Evolutionary conservation across 2,888 invertebrate species (phyloP).

Genomic region (Fragum sueziense): DNA sequence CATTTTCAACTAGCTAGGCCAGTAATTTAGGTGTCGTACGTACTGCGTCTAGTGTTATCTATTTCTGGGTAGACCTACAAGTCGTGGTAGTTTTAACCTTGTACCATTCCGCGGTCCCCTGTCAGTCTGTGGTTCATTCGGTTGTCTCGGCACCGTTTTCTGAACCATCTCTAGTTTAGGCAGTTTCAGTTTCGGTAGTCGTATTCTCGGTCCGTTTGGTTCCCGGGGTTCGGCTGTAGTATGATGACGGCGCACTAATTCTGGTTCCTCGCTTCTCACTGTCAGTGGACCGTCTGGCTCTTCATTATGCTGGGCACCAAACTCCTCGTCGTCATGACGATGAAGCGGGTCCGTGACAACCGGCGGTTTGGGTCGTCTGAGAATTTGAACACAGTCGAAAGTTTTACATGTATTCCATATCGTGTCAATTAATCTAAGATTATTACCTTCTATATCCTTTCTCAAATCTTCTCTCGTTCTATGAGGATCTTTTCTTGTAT

Average conservation of each 20-base stretch:
- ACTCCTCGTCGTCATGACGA: conserved; percentile 15
- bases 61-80: conserved; percentile 30
- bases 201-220: conserved; percentile 32
- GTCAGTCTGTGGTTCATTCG: conserved; percentile 29
- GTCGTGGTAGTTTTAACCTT: conserved; percentile 27
- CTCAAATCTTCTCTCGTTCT: conserved; percentile 49
- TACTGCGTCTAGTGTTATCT: background rate
- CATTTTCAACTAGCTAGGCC: too few relatives aligned
- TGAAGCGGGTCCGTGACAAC: background rate
- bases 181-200: conserved; percentile 36
- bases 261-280: conserved; percentile 22
- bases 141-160: conserved; percentile 33
- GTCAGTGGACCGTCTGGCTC: conserved; percentile 22
- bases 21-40: too few relatives aligned
- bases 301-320: conserved; percentile 29
- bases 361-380: conserved; percentile 46
- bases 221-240: conserved; percentile 50
- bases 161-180: conserved; percentile 33
- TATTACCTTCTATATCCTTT: conserved; percentile 50
- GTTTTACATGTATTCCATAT: conserved; percentile 57
- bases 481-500: conserved; percentile 51
- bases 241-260: conserved; percentile 46
- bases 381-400: conserved; percentile 54
- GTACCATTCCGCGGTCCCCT: background rate
- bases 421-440: conserved; percentile 54